Evolutionary conservation across 2,888 invertebrate species (phyloP).

Genomic region (Ochropacha duplaris): DNA sequence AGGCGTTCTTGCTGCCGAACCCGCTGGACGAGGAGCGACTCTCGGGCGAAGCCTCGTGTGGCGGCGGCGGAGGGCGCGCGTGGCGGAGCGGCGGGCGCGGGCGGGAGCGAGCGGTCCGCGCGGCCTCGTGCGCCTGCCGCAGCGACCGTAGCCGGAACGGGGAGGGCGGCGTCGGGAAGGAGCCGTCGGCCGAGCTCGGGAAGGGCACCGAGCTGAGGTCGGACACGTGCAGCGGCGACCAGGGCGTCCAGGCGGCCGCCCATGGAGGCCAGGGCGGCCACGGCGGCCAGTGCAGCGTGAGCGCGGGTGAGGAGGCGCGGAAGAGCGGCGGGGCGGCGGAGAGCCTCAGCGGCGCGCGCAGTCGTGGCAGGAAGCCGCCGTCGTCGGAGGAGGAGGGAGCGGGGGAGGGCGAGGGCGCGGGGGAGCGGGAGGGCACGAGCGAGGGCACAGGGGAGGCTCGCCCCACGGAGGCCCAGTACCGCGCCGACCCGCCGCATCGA

Average conservation of each 20-base stretch:
- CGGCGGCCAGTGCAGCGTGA: slow-evolving; percentile 72
- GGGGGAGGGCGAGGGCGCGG: slow-evolving; percentile 55
- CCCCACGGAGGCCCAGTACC: slow-evolving; percentile 46
- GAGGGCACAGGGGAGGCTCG: slow-evolving; percentile 47
- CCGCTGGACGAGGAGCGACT: slow-evolving; percentile 94
- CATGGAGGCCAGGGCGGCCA: slow-evolving; percentile 87
- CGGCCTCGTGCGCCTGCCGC: slow-evolving; percentile 88
- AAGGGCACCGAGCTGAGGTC: slow-evolving; percentile 94
- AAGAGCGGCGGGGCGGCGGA: slow-evolving; percentile 84
- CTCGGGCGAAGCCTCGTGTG: slow-evolving; percentile 92
- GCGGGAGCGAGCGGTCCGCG: slow-evolving; percentile 78
- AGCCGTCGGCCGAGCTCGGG: slow-evolving; percentile 90
- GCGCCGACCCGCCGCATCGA: slow-evolving; percentile 80
- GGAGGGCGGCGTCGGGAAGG: slow-evolving; percentile 89
- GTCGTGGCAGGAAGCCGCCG: slow-evolving; percentile 89
- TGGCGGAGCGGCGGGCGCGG: slow-evolving; percentile 84
- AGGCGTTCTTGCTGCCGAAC: slow-evolving; percentile 95
- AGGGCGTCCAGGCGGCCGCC: slow-evolving; percentile 85
- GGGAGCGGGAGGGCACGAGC: slow-evolving; percentile 54
- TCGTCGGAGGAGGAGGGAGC: slow-evolving; percentile 88
- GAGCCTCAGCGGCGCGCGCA: slow-evolving; percentile 78
- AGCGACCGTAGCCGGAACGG: slow-evolving; percentile 85
- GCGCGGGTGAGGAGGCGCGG: slow-evolving; percentile 73
- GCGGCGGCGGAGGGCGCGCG: slow-evolving; percentile 84
- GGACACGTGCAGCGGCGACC: slow-evolving; percentile 90